phyloP scores from a whole-genome alignment of 1,140 invertebrate species.

The Apocrypta bakeri region DNA sequence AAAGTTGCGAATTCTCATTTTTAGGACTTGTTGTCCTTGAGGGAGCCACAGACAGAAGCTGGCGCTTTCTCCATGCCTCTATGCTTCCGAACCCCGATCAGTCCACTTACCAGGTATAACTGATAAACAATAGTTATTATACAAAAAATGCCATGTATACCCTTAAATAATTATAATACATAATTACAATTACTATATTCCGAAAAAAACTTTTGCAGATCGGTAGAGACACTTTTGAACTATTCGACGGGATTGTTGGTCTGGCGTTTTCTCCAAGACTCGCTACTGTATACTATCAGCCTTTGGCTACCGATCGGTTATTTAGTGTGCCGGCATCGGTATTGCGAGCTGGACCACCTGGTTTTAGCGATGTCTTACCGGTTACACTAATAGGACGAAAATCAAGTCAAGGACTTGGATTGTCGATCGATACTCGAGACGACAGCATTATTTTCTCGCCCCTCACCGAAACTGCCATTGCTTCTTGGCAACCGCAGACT shows the following conservation, averaged over 20 bases:
- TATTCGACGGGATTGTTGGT: conserved; percentile 88
- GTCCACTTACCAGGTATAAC: conserved; percentile 76
- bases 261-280: conserved; percentile 82
- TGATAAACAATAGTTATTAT: neutral
- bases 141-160: neutral
- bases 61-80: conserved; percentile 83
- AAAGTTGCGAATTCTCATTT: too few species aligned
- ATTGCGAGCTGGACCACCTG: conserved; percentile 80
- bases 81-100: conserved; percentile 89
- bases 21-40: conserved; percentile 85
- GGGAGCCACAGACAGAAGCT: conserved; percentile 80
- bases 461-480: conserved; percentile 84
- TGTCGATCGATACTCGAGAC: conserved; percentile 81
- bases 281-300: conserved; percentile 84
- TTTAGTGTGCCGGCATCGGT: conserved; percentile 84
- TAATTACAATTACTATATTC: too few species aligned
- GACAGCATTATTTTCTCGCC: conserved; percentile 84
- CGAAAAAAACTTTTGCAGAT: conserved; percentile 63
- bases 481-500: conserved; percentile 83
- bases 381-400: conserved; percentile 85
- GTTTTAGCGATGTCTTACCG: conserved; percentile 81
- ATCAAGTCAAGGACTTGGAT: conserved; percentile 85
- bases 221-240: conserved; percentile 78
- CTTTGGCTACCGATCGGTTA: conserved; percentile 86
- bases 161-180: neutral